Evolutionary conservation across 2,888 invertebrate genomes (phyloP).

Genomic region (Fissipunctia ypsillon): DNA sequence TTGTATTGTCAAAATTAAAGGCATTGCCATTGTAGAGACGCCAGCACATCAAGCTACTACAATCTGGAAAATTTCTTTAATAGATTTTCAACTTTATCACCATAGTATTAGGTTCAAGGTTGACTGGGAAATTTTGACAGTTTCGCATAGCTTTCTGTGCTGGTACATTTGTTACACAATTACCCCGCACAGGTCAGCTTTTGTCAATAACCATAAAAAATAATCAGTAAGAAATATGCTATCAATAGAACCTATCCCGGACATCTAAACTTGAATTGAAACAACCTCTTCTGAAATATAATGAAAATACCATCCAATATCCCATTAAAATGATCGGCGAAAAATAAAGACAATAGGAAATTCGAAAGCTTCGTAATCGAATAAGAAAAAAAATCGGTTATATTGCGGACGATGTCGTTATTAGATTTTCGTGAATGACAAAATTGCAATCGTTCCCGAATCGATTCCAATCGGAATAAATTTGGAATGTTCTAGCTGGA

Average conservation of each 20-base stretch:
- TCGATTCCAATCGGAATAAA: slow-evolving; percentile 50
- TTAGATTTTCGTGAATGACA: slow-evolving; percentile 62
- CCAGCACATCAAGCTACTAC: too few relatives aligned
- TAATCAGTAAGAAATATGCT: neutral
- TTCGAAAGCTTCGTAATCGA: slow-evolving; percentile 14
- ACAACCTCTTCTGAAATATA: neutral
- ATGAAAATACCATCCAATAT: neutral
- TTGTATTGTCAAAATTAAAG: too few relatives aligned
- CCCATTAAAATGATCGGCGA: slow-evolving; percentile 18
- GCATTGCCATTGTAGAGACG: too few relatives aligned
- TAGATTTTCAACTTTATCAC: too few relatives aligned
- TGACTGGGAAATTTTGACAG: too few relatives aligned
- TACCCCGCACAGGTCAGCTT: too few relatives aligned
- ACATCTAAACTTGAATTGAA: neutral
- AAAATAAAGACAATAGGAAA: slow-evolving; percentile 41
- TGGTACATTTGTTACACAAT: too few relatives aligned
- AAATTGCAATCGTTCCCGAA: slow-evolving; percentile 47
- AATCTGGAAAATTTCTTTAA: too few relatives aligned
- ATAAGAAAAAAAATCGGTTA: slow-evolving; percentile 35
- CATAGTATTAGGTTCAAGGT: too few relatives aligned
- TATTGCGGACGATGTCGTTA: slow-evolving; percentile 46
- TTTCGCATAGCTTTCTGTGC: too few relatives aligned
- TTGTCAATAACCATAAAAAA: too few relatives aligned
- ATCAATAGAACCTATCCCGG: neutral
- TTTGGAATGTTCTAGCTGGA: slow-evolving; percentile 44